Evolutionary conservation across 2,888 invertebrate species (phyloP).

Genomic region (Ormyrus labotus): DNA sequence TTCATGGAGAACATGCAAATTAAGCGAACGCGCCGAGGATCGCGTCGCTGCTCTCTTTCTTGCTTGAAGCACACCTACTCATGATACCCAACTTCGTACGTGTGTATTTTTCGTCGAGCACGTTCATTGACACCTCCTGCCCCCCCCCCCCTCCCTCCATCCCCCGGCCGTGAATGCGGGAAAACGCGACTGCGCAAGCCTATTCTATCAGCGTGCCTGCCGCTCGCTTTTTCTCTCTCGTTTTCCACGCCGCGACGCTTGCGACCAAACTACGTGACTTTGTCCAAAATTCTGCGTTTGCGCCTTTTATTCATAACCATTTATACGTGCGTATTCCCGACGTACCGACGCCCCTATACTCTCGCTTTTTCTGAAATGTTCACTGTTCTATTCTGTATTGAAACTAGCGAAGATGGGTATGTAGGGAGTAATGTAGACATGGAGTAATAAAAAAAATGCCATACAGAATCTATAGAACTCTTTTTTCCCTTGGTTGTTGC

Average conservation of each 20-base stretch:
- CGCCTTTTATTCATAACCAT: conserved; percentile 57
- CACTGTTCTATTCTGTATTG: conserved; percentile 18
- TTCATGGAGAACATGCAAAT: conserved; percentile 67
- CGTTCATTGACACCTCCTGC: background rate
- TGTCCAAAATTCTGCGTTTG: conserved; percentile 55
- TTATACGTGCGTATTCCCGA: conserved; percentile 52
- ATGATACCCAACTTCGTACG: conserved; percentile 16
- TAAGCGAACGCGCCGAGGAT: conserved; percentile 62
- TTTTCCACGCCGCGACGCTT: background rate
- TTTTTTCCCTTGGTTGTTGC: too few relatives aligned
- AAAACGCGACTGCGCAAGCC: background rate
- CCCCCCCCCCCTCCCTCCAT: background rate
- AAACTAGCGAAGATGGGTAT: too few relatives aligned
- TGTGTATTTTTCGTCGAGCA: background rate
- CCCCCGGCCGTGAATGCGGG: background rate
- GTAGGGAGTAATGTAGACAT: too few relatives aligned
- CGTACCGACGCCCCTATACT: conserved; percentile 5
- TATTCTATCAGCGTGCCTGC: conserved; percentile 12
- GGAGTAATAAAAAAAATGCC: too few relatives aligned
- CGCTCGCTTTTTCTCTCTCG: background rate
- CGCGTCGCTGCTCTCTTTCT: conserved; percentile 58
- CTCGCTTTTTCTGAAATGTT: conserved; percentile 36
- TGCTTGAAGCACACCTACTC: background rate
- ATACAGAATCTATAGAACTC: too few relatives aligned
- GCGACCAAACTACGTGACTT: conserved; percentile 53